phyloP scores from a whole-genome alignment of 2,113 vertebrate species.

The Aepyceros melampus region DNA sequence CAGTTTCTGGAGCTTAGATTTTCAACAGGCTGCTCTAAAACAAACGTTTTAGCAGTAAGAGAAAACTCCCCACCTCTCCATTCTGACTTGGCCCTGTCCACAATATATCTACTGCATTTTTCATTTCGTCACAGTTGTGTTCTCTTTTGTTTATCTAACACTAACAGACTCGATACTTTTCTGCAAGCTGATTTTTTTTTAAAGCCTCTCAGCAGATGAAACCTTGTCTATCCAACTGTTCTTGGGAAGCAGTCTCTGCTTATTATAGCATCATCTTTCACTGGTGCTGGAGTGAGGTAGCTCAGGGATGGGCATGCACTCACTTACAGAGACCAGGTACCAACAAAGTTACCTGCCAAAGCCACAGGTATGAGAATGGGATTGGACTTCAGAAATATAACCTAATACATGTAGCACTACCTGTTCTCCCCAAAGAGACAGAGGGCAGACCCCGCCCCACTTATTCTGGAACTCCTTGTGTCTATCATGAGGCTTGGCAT shows the following conservation, averaged over 20 bases:
- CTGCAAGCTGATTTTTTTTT: background rate
- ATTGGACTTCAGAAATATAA: background rate
- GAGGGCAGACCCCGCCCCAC: background rate
- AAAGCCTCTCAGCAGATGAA: background rate
- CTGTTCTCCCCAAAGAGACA: background rate
- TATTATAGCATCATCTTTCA: constrained; percentile 24
- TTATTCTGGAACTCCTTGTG: background rate
- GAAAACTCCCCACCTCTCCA: background rate
- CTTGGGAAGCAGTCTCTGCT: constrained; percentile 33
- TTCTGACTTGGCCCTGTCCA: background rate
- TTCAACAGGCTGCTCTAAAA: constrained; percentile 21
- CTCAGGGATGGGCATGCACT: background rate
- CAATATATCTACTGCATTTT: background rate
- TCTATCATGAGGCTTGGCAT: background rate
- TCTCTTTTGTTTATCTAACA: constrained; percentile 25
- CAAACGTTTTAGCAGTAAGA: background rate
- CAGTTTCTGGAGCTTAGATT: background rate
- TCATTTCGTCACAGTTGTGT: background rate
- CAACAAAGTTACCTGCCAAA: background rate
- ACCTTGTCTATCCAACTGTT: background rate
- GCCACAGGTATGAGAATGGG: background rate
- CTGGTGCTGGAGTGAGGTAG: background rate
- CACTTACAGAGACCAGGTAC: background rate
- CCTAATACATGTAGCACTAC: background rate
- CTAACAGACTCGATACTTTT: background rate